Evolutionary conservation across 1,140 invertebrate species (phyloP).

Genomic region (Formica selysi): DNA sequence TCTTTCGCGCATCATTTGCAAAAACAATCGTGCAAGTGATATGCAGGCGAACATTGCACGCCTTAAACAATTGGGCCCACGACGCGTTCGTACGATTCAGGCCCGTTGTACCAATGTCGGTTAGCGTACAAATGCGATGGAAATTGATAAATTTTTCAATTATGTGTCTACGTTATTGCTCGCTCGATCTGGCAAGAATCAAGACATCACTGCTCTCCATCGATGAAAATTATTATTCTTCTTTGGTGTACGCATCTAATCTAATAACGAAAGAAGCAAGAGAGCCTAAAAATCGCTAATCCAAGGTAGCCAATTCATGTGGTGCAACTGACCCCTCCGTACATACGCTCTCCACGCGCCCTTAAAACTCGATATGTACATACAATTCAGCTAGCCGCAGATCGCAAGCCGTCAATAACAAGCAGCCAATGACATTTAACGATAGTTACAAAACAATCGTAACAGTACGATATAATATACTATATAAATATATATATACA

Average conservation of each 20-base stretch:
- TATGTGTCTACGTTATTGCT: neutral
- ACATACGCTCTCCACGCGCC: neutral
- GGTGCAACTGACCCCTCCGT: slow-evolving; percentile 9
- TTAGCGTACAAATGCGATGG: neutral
- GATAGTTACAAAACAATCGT: slow-evolving; percentile 72
- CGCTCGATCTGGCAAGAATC: neutral
- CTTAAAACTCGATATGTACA: slow-evolving; percentile 73
- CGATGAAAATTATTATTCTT: neutral
- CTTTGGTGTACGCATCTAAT: neutral
- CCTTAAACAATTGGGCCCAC: slow-evolving; percentile 34
- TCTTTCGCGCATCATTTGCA: slow-evolving; percentile 44
- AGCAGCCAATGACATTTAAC: slow-evolving; percentile 73
- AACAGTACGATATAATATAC: slow-evolving; percentile 56
- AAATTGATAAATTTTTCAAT: neutral
- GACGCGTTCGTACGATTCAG: neutral
- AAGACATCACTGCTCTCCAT: neutral
- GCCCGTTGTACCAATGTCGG: slow-evolving; percentile 16
- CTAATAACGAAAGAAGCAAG: neutral
- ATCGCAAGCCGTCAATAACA: slow-evolving; percentile 68
- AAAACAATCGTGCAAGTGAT: slow-evolving; percentile 57
- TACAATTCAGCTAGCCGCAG: slow-evolving; percentile 46
- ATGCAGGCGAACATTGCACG: slow-evolving; percentile 39
- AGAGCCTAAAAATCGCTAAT: neutral
- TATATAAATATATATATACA: slow-evolving; percentile 69
- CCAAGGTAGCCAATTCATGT: neutral